Percentiles rank a stretch among this genome's conserved stretches.
phyloP scores from a whole-genome alignment of 2,888 invertebrate species.

The Drosophila nigricruria region DNA sequence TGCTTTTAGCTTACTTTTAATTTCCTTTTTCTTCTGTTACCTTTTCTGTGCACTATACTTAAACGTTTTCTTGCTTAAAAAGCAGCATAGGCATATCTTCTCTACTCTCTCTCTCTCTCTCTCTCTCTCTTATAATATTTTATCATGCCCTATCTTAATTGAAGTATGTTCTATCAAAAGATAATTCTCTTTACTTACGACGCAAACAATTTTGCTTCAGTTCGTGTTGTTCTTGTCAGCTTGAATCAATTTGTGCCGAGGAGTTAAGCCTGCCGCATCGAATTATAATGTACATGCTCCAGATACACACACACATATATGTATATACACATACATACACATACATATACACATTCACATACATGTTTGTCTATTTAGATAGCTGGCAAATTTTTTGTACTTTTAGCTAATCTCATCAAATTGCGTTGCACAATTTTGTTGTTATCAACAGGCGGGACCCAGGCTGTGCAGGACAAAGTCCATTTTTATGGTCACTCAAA shows the following conservation, averaged over 20 bases:
- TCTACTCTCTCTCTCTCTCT: too few relatives aligned
- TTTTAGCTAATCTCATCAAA: constrained; percentile 68
- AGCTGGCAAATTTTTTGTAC: constrained; percentile 10
- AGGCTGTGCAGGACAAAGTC: constrained; percentile 35
- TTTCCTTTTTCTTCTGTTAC: background rate
- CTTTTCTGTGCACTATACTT: background rate
- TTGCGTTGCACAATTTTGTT: constrained; percentile 65
- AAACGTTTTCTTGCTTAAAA: background rate
- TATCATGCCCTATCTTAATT: constrained; percentile 1
- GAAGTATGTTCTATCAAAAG: background rate
- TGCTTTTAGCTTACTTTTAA: background rate
- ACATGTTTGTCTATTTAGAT: constrained; percentile 4
- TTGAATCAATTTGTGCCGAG: constrained; percentile 53
- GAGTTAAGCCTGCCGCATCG: constrained; percentile 46
- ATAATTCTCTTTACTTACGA: constrained; percentile 30
- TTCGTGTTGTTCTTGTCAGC: constrained; percentile 16
- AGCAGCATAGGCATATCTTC: background rate
- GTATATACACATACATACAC: background rate
- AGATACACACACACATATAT: constrained; percentile 9
- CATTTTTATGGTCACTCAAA: constrained; percentile 77
- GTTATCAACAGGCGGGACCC: constrained; percentile 65
- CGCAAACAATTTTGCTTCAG: constrained; percentile 8
- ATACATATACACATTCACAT: background rate
- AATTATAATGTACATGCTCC: constrained; percentile 60
- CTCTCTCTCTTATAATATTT: too few relatives aligned